A percentile compares a stretch with the other conserved stretches of the same genome.
Evolutionary conservation across 2,888 invertebrate species (phyloP).

Genomic region (Aporophyla nigra): DNA sequence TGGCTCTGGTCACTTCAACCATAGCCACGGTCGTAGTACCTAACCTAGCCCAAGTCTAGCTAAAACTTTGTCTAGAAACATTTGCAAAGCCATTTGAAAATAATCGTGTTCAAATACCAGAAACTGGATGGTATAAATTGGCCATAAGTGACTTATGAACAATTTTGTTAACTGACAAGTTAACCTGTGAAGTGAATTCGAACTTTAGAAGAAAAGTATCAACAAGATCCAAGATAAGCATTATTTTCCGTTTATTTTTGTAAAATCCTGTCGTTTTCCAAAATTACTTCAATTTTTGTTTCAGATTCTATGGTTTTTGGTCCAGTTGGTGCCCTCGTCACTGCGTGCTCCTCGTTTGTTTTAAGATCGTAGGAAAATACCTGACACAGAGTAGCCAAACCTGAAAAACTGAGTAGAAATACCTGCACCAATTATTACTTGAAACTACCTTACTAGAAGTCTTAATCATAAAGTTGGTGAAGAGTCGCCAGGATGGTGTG

Average conservation of each 20-base stretch:
- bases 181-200: slow-evolving; percentile 30
- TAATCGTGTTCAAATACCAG: neutral
- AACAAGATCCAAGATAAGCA: slow-evolving; percentile 67
- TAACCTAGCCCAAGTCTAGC: neutral
- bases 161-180: slow-evolving; percentile 21
- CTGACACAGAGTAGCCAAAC: slow-evolving; percentile 31
- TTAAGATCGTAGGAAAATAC: slow-evolving; percentile 28
- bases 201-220: slow-evolving; percentile 36
- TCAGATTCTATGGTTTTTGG: slow-evolving; percentile 68
- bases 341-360: slow-evolving; percentile 33
- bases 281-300: slow-evolving; percentile 78
- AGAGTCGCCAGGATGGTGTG: slow-evolving; percentile 44
- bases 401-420: neutral
- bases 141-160: slow-evolving; percentile 1
- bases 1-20: too few relatives aligned
- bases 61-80: neutral
- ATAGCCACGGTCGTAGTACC: neutral
- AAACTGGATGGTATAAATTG: neutral
- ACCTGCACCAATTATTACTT: slow-evolving; percentile 23
- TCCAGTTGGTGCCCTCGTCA: slow-evolving; percentile 22
- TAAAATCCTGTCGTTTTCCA: slow-evolving; percentile 71
- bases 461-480: neutral
- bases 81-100: slow-evolving; percentile 7
- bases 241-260: slow-evolving; percentile 49
- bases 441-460: neutral